Conservation (phyloP, 2,797 vertebrate species). For the Lagorchestes hirsutus region DNA sequence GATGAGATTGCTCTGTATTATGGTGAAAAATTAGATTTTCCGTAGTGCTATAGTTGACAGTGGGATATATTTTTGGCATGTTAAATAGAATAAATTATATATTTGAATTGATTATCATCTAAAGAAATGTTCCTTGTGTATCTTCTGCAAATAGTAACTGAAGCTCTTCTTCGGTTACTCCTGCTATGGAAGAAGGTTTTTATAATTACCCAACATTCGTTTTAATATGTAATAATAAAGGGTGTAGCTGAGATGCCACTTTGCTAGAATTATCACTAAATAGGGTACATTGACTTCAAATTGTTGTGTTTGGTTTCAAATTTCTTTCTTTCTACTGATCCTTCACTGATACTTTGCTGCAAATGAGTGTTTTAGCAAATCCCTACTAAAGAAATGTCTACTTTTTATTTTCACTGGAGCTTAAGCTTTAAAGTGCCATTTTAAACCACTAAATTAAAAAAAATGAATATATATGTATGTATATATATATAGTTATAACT, state of each 20-base stretch:
- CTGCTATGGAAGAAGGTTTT: conserved; percentile 42
- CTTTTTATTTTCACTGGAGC: conserved; percentile 42
- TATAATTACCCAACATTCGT: conserved; percentile 52
- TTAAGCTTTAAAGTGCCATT: conserved; percentile 24
- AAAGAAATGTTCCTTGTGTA: conserved; percentile 22
- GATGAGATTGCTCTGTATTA: conserved; percentile 40
- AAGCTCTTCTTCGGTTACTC: conserved; percentile 21
- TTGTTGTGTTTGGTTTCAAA: conserved; percentile 53
- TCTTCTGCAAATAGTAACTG: conserved; percentile 23
- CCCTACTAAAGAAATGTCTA: conserved; percentile 31
- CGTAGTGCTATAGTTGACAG: conserved; percentile 37
- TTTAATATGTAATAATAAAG: conserved; percentile 46
- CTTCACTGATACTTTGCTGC: conserved; percentile 30
- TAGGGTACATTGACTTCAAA: conserved; percentile 52
- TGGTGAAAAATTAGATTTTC: conserved; percentile 22
- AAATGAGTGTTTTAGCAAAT: conserved; percentile 60
- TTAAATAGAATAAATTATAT: conserved; percentile 59
- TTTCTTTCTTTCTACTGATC: conserved; percentile 61
- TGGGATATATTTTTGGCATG: conserved; percentile 27
- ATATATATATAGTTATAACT: background rate
- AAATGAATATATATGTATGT: background rate
- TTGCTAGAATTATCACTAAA: conserved; percentile 68
- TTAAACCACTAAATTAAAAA: conserved; percentile 45
- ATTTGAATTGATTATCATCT: conserved; percentile 15
- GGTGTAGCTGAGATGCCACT: conserved; percentile 58